Evolutionary conservation across 2,797 vertebrate species (phyloP), one percentile per base, ranked within the genome.

Genomic region (Eremophila alpestris): DNA sequence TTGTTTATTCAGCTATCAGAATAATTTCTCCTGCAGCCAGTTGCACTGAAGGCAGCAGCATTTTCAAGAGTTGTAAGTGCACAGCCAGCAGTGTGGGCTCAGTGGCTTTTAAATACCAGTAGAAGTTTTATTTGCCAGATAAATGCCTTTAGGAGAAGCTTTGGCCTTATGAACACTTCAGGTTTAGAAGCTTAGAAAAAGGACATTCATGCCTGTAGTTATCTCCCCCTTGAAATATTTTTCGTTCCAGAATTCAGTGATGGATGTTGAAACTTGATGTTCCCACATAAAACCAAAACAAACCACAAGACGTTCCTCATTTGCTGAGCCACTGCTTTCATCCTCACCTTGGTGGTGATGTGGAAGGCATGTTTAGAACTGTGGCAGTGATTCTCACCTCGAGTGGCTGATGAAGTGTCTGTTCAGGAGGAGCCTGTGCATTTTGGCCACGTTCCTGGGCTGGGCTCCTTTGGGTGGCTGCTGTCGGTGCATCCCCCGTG

Each of bases 401-500:
- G 3, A 48, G 71, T 9, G 69, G 43, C 48, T 87, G 67, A 59
- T 84, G 11, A 22, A 58, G 52, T 62, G 16, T 11, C 74, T 0
- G 1, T 26, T 73, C 38, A 46, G 60, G 23, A 5, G 16, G 48
- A 69, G 76, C 69, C 27, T 62, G 18, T 40, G 58, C 7, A 1
- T 58, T 65, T 30, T 59, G 79, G 54, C 24, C 10, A 0, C 0
- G 2, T 22, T 62, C 41, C 67, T 76, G 68, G 3, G 11, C 38
- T 85, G 8, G 59, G 20, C 46, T 84, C 55, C 49, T 27, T 4
- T 26, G 63, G n/a, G 46, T 83, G 5, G 0, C 14, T 58, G 67
- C 1, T 3, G 8, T 24, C 85, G 48, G 60, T 78, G 46, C 27
- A 74, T 85, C 55, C 4, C 1, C 0, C 0, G 36, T 5, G 20